A percentile compares a stretch with the other conserved stretches of the same genome.
These are phyloP conservation scores for Abrostola triplasia DNA, from an alignment of 2,888 invertebrate genomes.

Conservation along the genomic window DNA sequence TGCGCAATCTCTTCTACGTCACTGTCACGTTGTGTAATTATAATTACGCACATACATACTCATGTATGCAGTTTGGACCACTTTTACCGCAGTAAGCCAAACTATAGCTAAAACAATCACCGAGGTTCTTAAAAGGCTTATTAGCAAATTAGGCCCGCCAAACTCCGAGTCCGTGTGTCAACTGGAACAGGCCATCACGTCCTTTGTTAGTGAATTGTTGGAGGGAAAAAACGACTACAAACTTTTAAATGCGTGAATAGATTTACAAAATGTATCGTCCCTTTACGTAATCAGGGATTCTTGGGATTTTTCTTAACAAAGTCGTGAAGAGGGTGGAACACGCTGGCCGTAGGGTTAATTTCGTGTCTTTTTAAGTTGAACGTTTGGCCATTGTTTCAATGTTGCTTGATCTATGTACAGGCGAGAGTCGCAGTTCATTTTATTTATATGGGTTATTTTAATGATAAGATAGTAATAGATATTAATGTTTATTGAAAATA, in stretches of 20 bases:
- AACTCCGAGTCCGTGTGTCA: slow-evolving; percentile 17
- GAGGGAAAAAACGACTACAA: slow-evolving; percentile 61
- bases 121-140: too few relatives aligned
- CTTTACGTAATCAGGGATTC: slow-evolving; percentile 48
- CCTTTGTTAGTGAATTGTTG: slow-evolving; percentile 64
- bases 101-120: too few relatives aligned
- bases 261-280: slow-evolving; percentile 60
- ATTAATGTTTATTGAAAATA: too few relatives aligned
- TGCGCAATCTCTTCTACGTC: too few relatives aligned
- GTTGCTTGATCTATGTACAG: too few relatives aligned
- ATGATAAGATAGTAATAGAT: too few relatives aligned
- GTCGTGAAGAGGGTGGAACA: slow-evolving; percentile 14
- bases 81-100: too few relatives aligned
- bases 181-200: slow-evolving; percentile 53
- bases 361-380: background rate
- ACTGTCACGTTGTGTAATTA: too few relatives aligned
- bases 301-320: slow-evolving; percentile 33
- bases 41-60: too few relatives aligned
- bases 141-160: background rate
- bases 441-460: too few relatives aligned
- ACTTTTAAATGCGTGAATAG: slow-evolving; percentile 66
- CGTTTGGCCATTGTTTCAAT: background rate
- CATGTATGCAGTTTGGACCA: too few relatives aligned
- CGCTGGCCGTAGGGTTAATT: slow-evolving; percentile 16
- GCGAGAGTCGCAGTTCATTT: too few relatives aligned